A percentile compares a stretch with the other conserved stretches of the same genome.
phyloP scores from a whole-genome alignment of 2,888 invertebrate genomes.

The Caenorhabditis becei region DNA sequence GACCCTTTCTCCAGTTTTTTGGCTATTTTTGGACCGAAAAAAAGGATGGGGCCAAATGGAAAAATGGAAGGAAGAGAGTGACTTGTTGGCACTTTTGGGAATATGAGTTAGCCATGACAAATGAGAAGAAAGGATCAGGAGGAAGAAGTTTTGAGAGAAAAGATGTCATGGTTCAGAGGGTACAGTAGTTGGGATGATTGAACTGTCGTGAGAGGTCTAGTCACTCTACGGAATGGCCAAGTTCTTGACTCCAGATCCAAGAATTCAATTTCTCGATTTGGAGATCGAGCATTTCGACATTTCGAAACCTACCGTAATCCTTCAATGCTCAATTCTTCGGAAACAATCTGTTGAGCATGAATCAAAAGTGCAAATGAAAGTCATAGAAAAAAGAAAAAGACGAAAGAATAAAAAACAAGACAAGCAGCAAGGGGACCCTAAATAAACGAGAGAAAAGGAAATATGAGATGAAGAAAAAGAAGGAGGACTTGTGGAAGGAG shows the following conservation, averaged over 20 bases:
- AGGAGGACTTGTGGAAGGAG: constrained; percentile 21
- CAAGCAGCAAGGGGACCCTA: constrained; percentile 42
- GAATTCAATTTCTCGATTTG: too few species aligned
- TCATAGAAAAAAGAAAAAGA: constrained; percentile 18
- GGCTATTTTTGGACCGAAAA: constrained; percentile 46
- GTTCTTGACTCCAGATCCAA: too few species aligned
- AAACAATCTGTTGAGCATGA: neutral
- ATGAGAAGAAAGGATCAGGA: neutral
- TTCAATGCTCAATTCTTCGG: neutral
- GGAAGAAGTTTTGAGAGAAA: neutral
- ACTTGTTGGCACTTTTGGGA: constrained; percentile 41
- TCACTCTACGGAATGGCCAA: too few species aligned
- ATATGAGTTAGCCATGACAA: constrained; percentile 12
- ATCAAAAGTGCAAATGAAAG: neutral
- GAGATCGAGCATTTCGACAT: too few species aligned
- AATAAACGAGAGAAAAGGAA: constrained; percentile 48
- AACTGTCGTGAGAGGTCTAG: too few species aligned
- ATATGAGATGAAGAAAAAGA: constrained; percentile 42
- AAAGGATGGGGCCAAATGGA: constrained; percentile 40
- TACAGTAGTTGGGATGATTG: too few species aligned
- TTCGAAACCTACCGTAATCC: too few species aligned
- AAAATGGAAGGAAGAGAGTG: constrained; percentile 22
- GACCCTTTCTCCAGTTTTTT: constrained; percentile 8
- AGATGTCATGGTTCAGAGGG: too few species aligned
- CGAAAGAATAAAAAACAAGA: constrained; percentile 33